phyloP scores from a whole-genome alignment of 2,797 vertebrate genomes.

The Dendrocincla fuliginosa region DNA sequence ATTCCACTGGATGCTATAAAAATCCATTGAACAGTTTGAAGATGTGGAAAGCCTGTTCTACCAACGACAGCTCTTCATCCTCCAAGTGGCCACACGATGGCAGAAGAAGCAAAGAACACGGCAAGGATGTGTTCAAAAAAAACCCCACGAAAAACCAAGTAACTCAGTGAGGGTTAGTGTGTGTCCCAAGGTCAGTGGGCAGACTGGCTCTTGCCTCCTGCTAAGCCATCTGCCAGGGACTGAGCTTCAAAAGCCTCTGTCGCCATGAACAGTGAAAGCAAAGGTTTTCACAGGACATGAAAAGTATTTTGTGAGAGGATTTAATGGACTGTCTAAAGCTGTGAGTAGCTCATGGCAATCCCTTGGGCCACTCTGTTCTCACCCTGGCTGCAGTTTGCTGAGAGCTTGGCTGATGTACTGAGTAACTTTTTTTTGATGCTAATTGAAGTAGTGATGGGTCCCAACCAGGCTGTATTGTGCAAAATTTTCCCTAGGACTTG shows the following conservation, averaged over 20 bases:
- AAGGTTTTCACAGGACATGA: background rate
- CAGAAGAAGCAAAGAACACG: background rate
- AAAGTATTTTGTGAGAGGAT: background rate
- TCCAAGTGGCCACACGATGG: conserved; percentile 1
- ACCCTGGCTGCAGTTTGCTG: background rate
- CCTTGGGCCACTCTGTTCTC: fast-evolving
- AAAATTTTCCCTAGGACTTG: background rate
- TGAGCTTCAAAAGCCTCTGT: background rate
- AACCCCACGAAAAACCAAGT: background rate
- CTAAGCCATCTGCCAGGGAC: background rate
- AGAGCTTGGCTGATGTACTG: no score
- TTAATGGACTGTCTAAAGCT: background rate
- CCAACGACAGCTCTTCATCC: background rate
- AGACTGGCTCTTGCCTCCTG: background rate
- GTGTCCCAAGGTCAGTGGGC: background rate
- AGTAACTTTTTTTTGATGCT: background rate
- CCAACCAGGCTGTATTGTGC: fast-evolving
- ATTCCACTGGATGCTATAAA: fast-evolving
- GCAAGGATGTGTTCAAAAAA: fast-evolving
- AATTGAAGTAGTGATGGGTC: fast-evolving
- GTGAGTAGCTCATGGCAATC: background rate
- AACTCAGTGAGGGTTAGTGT: fast-evolving
- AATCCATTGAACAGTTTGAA: fast-evolving
- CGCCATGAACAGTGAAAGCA: fast-evolving
- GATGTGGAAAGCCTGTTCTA: fast-evolving